Evolutionary conservation across 2,113 vertebrate species (phyloP).

Genomic region (Nanger granti): DNA sequence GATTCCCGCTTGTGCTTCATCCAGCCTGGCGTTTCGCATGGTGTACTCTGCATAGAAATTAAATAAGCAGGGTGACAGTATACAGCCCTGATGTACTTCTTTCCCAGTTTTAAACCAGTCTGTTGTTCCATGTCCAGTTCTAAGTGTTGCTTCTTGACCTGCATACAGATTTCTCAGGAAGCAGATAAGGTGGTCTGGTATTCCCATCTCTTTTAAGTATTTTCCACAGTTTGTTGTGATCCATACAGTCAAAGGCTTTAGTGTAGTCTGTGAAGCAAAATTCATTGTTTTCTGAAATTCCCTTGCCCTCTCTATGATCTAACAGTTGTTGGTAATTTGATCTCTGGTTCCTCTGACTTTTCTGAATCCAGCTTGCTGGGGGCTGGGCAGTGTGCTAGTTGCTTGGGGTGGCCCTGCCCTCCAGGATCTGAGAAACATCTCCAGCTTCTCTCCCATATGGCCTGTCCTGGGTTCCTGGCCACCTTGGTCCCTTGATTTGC

Average conservation of each 20-base stretch:
- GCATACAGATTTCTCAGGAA: neutral
- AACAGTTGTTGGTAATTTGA: neutral
- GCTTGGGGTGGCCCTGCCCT: neutral
- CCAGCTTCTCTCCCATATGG: neutral
- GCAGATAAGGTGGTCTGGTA: neutral
- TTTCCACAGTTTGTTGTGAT: neutral
- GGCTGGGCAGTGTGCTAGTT: neutral
- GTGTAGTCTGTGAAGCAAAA: neutral
- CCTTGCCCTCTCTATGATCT: neutral
- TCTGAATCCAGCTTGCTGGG: neutral
- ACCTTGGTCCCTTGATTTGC: neutral
- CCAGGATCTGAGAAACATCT: neutral
- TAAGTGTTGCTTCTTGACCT: neutral
- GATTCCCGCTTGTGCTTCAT: neutral
- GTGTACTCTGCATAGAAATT: neutral
- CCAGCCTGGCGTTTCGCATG: accelerated
- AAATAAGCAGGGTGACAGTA: neutral
- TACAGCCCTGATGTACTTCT: neutral
- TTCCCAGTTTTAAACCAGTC: neutral
- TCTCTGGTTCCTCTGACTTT: neutral
- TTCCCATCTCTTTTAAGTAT: neutral
- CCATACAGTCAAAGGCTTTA: neutral
- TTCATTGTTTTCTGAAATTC: neutral
- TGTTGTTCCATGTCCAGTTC: neutral
- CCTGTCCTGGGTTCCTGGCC: neutral